Base-by-base conservation (phyloP, 2,888 invertebrate genomes). In the Hololepta plana region DNA sequence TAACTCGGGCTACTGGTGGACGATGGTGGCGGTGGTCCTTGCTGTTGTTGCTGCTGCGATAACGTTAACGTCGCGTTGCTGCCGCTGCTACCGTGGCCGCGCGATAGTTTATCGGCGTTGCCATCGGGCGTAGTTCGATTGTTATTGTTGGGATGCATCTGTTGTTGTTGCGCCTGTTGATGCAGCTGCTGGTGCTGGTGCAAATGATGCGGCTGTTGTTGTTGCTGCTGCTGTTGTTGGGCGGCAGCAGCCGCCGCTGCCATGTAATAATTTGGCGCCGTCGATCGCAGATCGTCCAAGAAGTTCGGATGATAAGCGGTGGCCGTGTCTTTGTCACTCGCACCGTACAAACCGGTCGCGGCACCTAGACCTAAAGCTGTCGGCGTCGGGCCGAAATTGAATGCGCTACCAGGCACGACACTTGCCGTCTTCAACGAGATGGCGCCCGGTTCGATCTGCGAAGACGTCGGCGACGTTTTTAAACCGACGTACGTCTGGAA, bases 331-430 rank as follows among this genome's bases (percentile, higher is more conserved):
- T 70, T 72, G 23, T 73, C 73, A 17, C 28, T 23, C 12, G 24
- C 6, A 4, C 59, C 61, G 39, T 70, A 71, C 23, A 72, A 48
- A 9, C 66, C 63, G 8, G 66, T 47, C 3, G 26, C 24, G 12
- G 33, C 16, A 30, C 58, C 48, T 28, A 68, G 49, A 21, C 60
- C 55, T 43, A 74, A 56, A 3, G 57, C 55, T 31, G 67, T 62
- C 3, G 73, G 60, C 1, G 76, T 60, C 3, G 79, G 64, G 10
- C 79, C 79, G 44, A 82, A 85, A 47, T 82, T 84, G 42, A 84
- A 85, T 26, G 84, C 81, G 53, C 80, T 81, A 13, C 77, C 73
- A 4, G 82, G 70, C 35, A 82, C 77, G 45, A 79, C 73, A 39
- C 69, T 68, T 3, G 67, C 59, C 24, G 74, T 69, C 40, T 79